Conservation (phyloP, 2,888 invertebrate genomes). For the Sarcophaga subvicina region DNA sequence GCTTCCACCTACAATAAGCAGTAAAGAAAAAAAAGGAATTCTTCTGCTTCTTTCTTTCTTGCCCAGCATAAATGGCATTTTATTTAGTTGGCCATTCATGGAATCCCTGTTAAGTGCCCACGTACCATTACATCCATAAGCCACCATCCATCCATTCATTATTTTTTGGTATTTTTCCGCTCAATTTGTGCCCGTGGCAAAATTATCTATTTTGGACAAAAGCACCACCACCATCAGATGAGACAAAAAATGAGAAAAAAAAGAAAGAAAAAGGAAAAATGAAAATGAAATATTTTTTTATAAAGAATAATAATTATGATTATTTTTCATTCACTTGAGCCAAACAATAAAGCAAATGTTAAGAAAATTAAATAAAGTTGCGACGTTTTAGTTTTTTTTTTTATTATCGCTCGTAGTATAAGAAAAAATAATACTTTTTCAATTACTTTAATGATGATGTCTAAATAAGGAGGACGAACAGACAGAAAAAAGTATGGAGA, state of each 20-base stretch:
- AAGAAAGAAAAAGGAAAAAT: constrained; percentile 71
- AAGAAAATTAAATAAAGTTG: constrained; percentile 51
- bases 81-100: constrained; percentile 52
- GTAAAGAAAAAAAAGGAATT: background rate
- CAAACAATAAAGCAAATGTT: constrained; percentile 38
- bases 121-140: constrained; percentile 68
- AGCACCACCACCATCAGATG: background rate
- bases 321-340: constrained; percentile 50
- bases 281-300: constrained; percentile 4
- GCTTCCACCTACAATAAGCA: constrained; percentile 39
- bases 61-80: constrained; percentile 2
- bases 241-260: background rate
- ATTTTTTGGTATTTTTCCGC: constrained; percentile 79
- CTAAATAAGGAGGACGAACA: background rate
- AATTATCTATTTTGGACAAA: constrained; percentile 72
- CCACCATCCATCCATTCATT: constrained; percentile 73
- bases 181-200: constrained; percentile 79
- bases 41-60: background rate
- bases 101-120: constrained; percentile 47
- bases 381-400: constrained; percentile 16
- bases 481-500: background rate
- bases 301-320: constrained; percentile 49
- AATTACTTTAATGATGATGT: constrained; percentile 53
- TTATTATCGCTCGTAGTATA: background rate
- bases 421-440: constrained; percentile 8